These are phyloP conservation scores for Eleginops maclovinus DNA, from an alignment of 2,113 vertebrate genomes.

Conservation along the genomic window DNA sequence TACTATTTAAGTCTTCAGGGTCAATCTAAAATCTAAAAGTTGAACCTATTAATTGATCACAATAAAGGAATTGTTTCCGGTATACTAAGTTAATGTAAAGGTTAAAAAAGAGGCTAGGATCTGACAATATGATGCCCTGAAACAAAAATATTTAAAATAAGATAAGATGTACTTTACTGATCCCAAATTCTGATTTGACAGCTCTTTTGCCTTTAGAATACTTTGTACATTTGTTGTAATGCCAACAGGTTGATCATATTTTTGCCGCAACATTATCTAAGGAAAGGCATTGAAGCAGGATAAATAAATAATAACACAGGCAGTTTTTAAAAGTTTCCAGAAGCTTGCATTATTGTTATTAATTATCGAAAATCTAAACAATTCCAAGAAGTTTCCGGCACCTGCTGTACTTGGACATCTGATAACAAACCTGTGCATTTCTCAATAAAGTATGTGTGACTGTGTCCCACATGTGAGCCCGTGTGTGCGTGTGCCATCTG, in stretches of 20 bases:
- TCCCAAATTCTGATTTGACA: no score
- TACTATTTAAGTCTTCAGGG: no score
- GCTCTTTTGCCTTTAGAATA: neutral
- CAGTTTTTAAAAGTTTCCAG: neutral
- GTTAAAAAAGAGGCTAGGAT: neutral
- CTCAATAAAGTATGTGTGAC: conserved; percentile 23
- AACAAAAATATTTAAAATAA: no score
- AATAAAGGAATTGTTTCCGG: neutral
- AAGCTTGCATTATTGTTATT: neutral
- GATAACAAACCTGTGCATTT: conserved; percentile 16
- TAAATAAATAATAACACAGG: neutral
- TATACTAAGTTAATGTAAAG: neutral
- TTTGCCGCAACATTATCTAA: neutral
- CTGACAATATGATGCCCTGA: neutral
- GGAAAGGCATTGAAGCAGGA: neutral
- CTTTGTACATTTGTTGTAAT: no score
- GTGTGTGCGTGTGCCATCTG: conserved; percentile 72
- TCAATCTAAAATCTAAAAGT: no score
- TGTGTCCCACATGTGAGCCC: conserved; percentile 31
- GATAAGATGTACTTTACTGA: no score
- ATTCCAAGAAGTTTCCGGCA: conserved; percentile 13
- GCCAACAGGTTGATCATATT: neutral
- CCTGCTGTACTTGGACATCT: conserved; percentile 14
- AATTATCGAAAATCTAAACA: conserved; percentile 11
- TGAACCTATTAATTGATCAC: no score